Conservation (phyloP, 2,113 vertebrate species). For the Podarcis cretensis region DNA sequence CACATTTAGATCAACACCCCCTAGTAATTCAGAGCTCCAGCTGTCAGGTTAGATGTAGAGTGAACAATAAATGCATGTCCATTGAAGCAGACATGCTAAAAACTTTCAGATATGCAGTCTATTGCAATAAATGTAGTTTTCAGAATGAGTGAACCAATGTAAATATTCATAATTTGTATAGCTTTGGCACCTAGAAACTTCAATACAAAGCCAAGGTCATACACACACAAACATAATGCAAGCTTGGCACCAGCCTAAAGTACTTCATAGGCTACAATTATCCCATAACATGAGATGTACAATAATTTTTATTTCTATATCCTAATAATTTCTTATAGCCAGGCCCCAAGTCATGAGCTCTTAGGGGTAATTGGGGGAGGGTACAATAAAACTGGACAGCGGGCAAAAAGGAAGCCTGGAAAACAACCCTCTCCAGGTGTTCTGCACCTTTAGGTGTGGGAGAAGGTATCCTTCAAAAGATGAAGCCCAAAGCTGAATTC, state of each 20-base stretch:
- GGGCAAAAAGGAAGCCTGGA: neutral
- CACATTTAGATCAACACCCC: neutral
- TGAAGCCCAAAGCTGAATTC: neutral
- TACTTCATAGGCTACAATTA: neutral
- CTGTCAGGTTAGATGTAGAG: neutral
- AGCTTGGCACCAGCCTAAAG: neutral
- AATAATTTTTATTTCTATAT: neutral
- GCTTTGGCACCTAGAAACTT: neutral
- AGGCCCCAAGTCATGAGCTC: neutral
- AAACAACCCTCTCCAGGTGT: neutral
- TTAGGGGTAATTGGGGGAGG: neutral
- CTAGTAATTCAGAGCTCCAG: neutral
- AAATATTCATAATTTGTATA: neutral
- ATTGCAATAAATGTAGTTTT: neutral
- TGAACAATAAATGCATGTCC: slow-evolving; percentile 4
- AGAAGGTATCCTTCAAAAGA: neutral
- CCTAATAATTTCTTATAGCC: neutral
- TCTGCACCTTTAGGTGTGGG: neutral
- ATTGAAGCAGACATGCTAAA: neutral
- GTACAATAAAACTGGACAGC: neutral
- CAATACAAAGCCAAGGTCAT: neutral
- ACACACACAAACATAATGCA: neutral
- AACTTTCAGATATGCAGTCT: neutral
- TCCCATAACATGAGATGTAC: neutral
- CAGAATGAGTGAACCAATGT: neutral